Base-by-base conservation (phyloP, 2,888 invertebrate species). In the Tholera decimalis region DNA sequence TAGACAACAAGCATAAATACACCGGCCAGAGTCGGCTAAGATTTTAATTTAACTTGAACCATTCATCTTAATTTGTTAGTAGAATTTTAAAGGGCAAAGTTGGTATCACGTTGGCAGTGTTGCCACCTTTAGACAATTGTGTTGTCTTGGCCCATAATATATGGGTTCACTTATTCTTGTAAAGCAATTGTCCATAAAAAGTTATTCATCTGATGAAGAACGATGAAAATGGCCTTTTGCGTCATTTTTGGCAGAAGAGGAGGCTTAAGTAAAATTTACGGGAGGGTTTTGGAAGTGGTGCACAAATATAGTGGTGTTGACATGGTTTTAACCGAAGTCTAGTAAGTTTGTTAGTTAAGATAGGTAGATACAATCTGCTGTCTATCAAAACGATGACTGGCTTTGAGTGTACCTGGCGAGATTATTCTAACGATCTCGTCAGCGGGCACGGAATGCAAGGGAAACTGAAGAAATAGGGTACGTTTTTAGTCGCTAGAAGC, bases 11-110 rank as follows among this genome's bases (percentile, higher is more conserved):
- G 88, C 91, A 91, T 93, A 94, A 93, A 93, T 93, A 90, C 85
- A 75, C 79, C 72, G 77, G 83, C 83, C 68, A 63, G 76, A 79
- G 79, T 78, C 83, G 78, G 82, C 87, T 86, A 90, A 92, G 92
- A 91, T 93, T 94, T 94, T 94, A 94, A 94, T 94, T 94, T 94
- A 94, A 94, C 90, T 94, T 94, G 59, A 80, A 79, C 91, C 92
- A 93, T 94, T 93, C 87, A 91, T 94, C 93, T 94, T 94, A 93
- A 95, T 95, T 94, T 94, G 93, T 91, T 87, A 89, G 78, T 88
- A 77, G 86, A 90, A 87, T 85, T 84, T 82, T 84, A 76, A 70
- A 78, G 55, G 62, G 53, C 49, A 64, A 84, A 80, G 75, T 80
- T 79, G 63, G 60, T 72, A 61, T 64, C 70, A 59, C 44, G 78